Evolutionary conservation across 64 coral and sea anemone genomes (phyloP).

Genomic region (Acropora tenuis): DNA sequence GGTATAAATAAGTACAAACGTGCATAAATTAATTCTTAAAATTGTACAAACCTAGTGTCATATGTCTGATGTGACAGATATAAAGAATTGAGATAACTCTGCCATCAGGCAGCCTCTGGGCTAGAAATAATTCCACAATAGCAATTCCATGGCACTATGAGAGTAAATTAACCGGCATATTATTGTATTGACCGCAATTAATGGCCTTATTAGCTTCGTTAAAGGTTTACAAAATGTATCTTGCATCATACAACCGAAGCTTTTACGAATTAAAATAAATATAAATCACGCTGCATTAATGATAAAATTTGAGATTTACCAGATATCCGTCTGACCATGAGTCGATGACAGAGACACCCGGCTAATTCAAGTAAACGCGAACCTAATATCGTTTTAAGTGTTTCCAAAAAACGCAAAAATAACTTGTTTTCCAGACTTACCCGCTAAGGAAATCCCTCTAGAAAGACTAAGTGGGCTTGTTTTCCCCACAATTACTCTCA

Average conservation of each 20-base stretch:
- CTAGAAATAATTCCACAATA: too few species aligned
- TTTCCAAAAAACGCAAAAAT: not conserved
- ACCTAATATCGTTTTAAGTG: not conserved
- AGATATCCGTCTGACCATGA: not conserved
- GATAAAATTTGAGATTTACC: not conserved
- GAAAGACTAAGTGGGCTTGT: not conserved
- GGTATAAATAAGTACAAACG: not conserved
- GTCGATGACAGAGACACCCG: not conserved
- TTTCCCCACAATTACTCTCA: not conserved
- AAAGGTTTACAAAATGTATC: too few species aligned
- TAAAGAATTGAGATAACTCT: too few species aligned
- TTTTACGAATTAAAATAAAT: not conserved
- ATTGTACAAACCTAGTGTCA: too few species aligned
- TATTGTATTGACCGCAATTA: too few species aligned
- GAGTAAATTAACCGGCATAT: too few species aligned
- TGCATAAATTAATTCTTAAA: too few species aligned
- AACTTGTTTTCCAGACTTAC: not conserved
- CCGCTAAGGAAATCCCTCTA: conserved; percentile 12
- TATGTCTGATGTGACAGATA: too few species aligned
- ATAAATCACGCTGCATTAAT: not conserved
- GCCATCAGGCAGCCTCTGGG: too few species aligned
- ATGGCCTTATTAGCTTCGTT: too few species aligned
- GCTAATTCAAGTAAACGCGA: not conserved
- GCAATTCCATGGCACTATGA: too few species aligned
- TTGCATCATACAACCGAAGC: too few species aligned